Evolutionary conservation across 2,797 vertebrate species (phyloP).

Genomic region (Argya squamiceps): DNA sequence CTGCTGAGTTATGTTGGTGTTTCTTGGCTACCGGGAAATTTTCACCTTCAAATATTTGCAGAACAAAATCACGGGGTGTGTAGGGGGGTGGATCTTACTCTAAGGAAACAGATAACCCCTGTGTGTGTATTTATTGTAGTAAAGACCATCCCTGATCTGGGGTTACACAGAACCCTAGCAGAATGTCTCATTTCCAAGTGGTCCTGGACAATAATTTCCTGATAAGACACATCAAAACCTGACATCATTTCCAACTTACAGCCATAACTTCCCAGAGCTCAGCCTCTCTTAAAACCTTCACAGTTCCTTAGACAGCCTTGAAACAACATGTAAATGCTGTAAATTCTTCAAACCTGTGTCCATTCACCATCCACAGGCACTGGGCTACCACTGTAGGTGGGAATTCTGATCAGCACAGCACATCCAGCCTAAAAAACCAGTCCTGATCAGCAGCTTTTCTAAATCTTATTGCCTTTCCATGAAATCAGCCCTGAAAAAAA

Average conservation of each 20-base stretch:
- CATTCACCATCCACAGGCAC: neutral
- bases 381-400: neutral
- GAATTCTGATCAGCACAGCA: neutral
- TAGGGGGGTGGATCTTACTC: neutral
- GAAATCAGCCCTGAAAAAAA: neutral
- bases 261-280: neutral
- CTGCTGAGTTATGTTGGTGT: neutral
- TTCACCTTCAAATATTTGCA: constrained; percentile 16
- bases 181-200: neutral
- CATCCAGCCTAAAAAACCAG: neutral
- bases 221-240: neutral
- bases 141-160: neutral
- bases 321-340: neutral
- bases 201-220: neutral
- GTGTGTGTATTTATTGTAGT: neutral
- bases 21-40: constrained; percentile 24
- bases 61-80: neutral
- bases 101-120: neutral
- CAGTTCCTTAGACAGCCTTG: neutral
- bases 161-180: neutral
- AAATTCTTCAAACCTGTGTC: neutral
- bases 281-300: neutral
- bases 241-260: neutral
- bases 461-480: neutral
- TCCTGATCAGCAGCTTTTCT: neutral